These are phyloP conservation scores for Drosophila longiperda DNA, from an alignment of 2,888 invertebrate genomes.

Conservation along the genomic window DNA sequence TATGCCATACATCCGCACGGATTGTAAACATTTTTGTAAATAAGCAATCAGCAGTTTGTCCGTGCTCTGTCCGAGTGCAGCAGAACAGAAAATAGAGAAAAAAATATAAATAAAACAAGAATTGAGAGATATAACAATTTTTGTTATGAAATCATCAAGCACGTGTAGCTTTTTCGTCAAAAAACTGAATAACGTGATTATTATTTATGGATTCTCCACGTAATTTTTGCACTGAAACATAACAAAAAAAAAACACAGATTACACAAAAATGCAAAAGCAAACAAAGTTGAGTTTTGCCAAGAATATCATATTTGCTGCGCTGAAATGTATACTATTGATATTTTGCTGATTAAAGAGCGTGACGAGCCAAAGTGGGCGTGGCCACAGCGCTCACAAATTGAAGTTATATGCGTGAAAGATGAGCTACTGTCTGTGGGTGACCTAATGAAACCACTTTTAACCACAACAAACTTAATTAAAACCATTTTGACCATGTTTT, in stretches of 20 bases:
- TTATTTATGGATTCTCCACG: conserved; percentile 42
- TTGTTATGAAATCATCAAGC: conserved; percentile 1
- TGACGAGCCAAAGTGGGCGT: not conserved
- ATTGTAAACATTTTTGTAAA: conserved; percentile 15
- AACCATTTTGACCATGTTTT: conserved; percentile 40
- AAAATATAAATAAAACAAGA: not conserved
- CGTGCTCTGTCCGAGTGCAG: not conserved
- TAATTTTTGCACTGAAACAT: conserved; percentile 2
- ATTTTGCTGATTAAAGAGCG: conserved; percentile 21
- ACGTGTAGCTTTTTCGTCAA: conserved; percentile 9
- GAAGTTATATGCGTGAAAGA: not conserved
- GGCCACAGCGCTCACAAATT: not conserved
- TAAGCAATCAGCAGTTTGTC: conserved; percentile 1
- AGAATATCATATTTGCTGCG: conserved; percentile 10
- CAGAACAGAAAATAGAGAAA: not conserved
- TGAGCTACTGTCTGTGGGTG: not conserved
- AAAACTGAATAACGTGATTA: not conserved
- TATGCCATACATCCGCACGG: not conserved
- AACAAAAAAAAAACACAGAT: not conserved
- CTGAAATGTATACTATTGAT: conserved; percentile 33
- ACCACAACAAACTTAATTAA: conserved; percentile 48
- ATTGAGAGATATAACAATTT: not conserved
- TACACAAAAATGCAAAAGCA: not conserved
- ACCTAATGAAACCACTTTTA: conserved; percentile 47
- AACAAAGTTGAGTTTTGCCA: not conserved